Percentiles rank a stretch among this genome's conserved stretches.
These are phyloP conservation scores for Hassar affinis DNA, from an alignment of 2,113 vertebrate genomes.

Conservation along the genomic window DNA sequence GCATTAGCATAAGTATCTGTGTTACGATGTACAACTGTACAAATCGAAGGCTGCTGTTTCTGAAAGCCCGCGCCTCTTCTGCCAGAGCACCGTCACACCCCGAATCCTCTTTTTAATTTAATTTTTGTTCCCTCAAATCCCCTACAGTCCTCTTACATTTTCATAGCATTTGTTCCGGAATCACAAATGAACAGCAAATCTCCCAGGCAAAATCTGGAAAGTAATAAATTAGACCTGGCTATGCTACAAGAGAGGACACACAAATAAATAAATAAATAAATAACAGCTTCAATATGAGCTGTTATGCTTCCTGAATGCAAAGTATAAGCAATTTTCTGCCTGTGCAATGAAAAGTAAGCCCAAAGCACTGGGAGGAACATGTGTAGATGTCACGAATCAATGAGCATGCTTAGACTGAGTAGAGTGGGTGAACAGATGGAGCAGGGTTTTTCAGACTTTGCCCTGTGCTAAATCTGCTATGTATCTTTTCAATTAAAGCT, in stretches of 20 bases:
- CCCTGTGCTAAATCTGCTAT: conserved; percentile 45
- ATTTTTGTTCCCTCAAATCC: not conserved
- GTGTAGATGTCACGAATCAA: conserved; percentile 37
- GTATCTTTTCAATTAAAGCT: conserved; percentile 55
- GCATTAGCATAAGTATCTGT: conserved; percentile 21
- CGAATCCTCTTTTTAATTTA: conserved; percentile 17
- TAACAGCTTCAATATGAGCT: conserved; percentile 30
- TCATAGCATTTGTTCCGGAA: conserved; percentile 11
- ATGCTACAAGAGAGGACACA: conserved; percentile 30
- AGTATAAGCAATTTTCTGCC: conserved; percentile 35
- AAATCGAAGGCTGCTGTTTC: conserved; percentile 34
- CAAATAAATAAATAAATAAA: conserved; percentile 25
- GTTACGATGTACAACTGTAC: conserved; percentile 23
- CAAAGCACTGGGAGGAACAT: conserved; percentile 30
- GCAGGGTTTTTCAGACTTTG: not conserved
- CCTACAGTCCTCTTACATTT: conserved; percentile 1
- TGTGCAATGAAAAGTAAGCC: conserved; percentile 35
- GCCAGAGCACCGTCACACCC: not conserved
- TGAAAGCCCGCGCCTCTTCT: not conserved
- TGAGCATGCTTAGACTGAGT: conserved; percentile 24
- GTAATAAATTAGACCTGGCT: conserved; percentile 33
- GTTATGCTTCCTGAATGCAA: conserved; percentile 34
- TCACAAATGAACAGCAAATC: conserved; percentile 22
- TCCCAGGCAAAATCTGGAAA: conserved; percentile 37
- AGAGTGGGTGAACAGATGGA: not conserved